Evolutionary conservation across 2,113 vertebrate genomes (phyloP).

Genomic region (Plecturocebus donacophilus): DNA sequence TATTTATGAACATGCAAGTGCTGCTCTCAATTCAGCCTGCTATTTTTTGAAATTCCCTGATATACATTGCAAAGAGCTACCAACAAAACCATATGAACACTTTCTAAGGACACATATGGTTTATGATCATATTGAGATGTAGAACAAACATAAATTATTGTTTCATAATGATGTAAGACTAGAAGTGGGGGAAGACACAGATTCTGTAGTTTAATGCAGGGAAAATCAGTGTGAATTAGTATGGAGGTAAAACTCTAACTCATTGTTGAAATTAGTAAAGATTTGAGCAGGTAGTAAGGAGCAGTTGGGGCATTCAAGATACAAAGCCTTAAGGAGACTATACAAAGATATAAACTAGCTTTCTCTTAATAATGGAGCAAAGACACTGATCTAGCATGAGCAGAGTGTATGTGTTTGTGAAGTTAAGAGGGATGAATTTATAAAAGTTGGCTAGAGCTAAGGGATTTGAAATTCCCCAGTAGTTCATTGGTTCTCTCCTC

Average conservation of each 20-base stretch:
- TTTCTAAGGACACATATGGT: background rate
- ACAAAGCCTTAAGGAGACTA: background rate
- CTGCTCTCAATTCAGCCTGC: background rate
- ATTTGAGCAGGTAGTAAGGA: background rate
- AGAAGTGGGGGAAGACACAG: background rate
- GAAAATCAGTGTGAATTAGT: background rate
- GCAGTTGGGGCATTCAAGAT: background rate
- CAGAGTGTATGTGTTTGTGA: constrained; percentile 6
- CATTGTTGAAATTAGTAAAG: background rate
- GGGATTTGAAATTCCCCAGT: background rate
- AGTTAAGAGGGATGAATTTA: background rate
- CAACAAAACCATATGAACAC: background rate
- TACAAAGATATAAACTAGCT: background rate
- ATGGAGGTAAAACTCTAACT: background rate
- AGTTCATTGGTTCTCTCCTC: background rate
- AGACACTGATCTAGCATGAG: background rate
- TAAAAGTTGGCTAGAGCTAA: background rate
- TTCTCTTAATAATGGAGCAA: background rate
- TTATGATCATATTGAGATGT: background rate
- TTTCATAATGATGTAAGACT: background rate
- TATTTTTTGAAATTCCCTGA: background rate
- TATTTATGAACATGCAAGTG: background rate
- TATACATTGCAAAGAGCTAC: background rate
- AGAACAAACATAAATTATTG: constrained; percentile 9
- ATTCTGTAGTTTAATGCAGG: background rate